Evolutionary conservation across 1,140 invertebrate species (phyloP).

Genomic region (Chironomus tepperi): DNA sequence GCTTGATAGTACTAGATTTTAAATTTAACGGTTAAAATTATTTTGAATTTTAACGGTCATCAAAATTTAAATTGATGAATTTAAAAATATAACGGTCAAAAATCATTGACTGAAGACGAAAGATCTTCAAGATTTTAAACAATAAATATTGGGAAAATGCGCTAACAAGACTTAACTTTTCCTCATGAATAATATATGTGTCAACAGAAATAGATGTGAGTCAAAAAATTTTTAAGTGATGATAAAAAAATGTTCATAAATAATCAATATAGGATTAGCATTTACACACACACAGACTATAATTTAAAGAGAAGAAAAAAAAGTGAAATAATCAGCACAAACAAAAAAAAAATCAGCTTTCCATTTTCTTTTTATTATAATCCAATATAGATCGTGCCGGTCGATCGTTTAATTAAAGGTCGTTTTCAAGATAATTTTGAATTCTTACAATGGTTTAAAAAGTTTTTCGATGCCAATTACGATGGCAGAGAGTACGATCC

Average conservation of each 20-base stretch:
- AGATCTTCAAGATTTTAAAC: too few species aligned
- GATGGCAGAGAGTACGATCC: slow-evolving; percentile 92
- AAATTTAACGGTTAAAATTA: too few species aligned
- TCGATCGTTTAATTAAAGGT: slow-evolving; percentile 95
- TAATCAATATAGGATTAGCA: not conserved
- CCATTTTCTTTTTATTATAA: not conserved
- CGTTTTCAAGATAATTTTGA: slow-evolving; percentile 99
- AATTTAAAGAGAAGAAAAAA: not conserved
- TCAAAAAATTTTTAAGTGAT: not conserved
- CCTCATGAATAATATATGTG: not conserved
- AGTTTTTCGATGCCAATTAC: slow-evolving; percentile 99
- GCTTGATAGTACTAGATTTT: too few species aligned
- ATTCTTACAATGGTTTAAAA: slow-evolving; percentile 99
- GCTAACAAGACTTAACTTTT: not conserved
- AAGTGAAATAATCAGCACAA: not conserved
- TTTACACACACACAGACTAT: not conserved
- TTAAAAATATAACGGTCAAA: too few species aligned
- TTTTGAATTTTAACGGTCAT: too few species aligned
- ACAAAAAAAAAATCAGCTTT: not conserved
- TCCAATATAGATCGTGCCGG: slow-evolving; percentile 78
- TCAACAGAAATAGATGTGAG: not conserved
- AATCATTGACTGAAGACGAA: too few species aligned
- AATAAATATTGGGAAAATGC: not conserved
- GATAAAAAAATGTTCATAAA: not conserved
- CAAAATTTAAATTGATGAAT: too few species aligned